Percentiles rank a stretch among this genome's conserved stretches.
Conservation (phyloP, 2,888 invertebrate genomes). For the Chironomus riparius region DNA sequence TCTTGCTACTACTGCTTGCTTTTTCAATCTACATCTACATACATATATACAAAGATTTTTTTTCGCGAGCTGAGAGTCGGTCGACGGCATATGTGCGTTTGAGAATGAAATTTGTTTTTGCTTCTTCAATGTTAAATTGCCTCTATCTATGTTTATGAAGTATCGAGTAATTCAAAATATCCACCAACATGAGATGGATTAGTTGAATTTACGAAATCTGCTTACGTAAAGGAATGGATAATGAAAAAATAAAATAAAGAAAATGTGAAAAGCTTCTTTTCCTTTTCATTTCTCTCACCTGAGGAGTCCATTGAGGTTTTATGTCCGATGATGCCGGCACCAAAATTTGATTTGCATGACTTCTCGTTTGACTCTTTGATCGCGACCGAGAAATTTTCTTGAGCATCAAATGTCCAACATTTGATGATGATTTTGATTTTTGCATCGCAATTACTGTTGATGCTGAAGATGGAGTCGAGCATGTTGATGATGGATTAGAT, state of each 20-base stretch:
- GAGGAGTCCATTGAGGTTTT: conserved; percentile 64
- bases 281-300: conserved; percentile 53
- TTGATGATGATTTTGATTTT: conserved; percentile 82
- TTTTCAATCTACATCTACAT: neutral
- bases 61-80: no score
- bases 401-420: conserved; percentile 76
- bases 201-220: neutral
- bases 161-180: neutral
- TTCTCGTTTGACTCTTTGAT: conserved; percentile 70
- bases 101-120: neutral
- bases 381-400: conserved; percentile 78
- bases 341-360: conserved; percentile 44
- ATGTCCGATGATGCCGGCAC: conserved; percentile 38
- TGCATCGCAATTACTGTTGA: conserved; percentile 62
- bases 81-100: neutral
- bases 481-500: conserved; percentile 35
- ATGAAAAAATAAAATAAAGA: neutral
- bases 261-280: neutral
- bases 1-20: neutral
- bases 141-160: neutral
- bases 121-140: conserved; percentile 13
- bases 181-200: neutral
- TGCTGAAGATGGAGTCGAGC: conserved; percentile 47
- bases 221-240: neutral
- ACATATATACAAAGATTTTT: no score